phyloP scores from a whole-genome alignment of 2,888 invertebrate genomes.

The Diabrotica balteata region DNA sequence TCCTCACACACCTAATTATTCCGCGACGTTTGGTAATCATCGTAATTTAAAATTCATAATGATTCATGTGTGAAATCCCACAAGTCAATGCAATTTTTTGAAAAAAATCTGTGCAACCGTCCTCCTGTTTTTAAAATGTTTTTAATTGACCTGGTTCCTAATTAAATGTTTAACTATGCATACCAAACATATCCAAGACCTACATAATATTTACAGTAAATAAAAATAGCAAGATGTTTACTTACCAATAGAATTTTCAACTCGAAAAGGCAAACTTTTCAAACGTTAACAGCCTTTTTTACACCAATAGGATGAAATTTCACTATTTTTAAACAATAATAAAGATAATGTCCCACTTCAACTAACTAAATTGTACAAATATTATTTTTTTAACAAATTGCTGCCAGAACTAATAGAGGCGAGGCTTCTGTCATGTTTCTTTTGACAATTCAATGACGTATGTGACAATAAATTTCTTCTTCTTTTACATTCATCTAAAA shows the following conservation, averaged over 20 bases:
- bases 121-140: background rate
- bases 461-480: background rate
- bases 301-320: background rate
- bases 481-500: no score
- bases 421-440: constrained; percentile 11
- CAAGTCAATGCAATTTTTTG: background rate
- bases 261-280: background rate
- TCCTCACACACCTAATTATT: constrained; percentile 9
- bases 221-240: constrained; percentile 27
- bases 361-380: constrained; percentile 11
- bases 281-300: background rate
- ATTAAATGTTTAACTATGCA: constrained; percentile 7
- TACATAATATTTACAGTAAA: constrained; percentile 24
- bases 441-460: constrained; percentile 10
- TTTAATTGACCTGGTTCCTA: background rate
- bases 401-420: constrained; percentile 14
- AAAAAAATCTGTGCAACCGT: background rate
- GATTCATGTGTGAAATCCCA: constrained; percentile 12
- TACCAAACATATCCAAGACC: constrained; percentile 12
- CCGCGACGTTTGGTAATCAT: constrained; percentile 5
- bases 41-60: constrained; percentile 5
- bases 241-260: constrained; percentile 11
- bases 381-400: constrained; percentile 3
- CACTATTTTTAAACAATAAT: background rate
- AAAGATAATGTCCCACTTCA: constrained; percentile 10